Evolutionary conservation across 2,113 vertebrate genomes (phyloP), one percentile per base, ranked within the genome.

Genomic region (Leiothrix lutea): DNA sequence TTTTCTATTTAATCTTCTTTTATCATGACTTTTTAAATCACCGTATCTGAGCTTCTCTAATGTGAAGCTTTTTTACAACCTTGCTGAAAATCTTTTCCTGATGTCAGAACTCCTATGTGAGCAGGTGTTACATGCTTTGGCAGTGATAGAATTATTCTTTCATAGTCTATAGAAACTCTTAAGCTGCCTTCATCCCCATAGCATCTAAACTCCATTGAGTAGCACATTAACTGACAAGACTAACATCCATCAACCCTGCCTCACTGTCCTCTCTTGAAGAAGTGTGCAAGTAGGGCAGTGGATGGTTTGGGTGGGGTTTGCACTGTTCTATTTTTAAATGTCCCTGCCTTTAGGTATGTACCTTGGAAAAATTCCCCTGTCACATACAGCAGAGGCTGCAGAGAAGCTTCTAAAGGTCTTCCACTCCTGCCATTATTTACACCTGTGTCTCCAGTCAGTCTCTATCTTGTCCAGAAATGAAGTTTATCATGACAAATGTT

Each of bases 121-220:
- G 79, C 75, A 90, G 74, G 71, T 94, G 85, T 83, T 86, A 77
- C 58, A 51, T 36, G 47, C 24, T 78, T 80, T 92, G 79, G 79
- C 79, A 92, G 75, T 86, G 81, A 95, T 40, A 74, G 74, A 93
- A 94, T 91, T 92, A 91, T 85, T 96, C 81, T 92, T 70, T 83
- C 88, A 94, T 86, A 90, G 66, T 69, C 92, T 82, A 47, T 9
- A 80, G 94, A 94, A 91, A 74, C 35, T 96, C 85, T 90, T 92
- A 86, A 62, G 56, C 62, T 80, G 82, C 87, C 64, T 80, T 92
- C 92, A 88, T 93, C 35, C 90, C 85, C 64, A 70, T 50, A 88
- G 81, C 72, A 82, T 60, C 90, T 73, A 73, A 93, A 95, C 62
- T 80, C 94, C 79, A 80, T 14, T 62, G 94, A 86, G 67, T 77